Evolutionary conservation across 2,888 invertebrate species (phyloP).

Genomic region (Drosophila lutescens): DNA sequence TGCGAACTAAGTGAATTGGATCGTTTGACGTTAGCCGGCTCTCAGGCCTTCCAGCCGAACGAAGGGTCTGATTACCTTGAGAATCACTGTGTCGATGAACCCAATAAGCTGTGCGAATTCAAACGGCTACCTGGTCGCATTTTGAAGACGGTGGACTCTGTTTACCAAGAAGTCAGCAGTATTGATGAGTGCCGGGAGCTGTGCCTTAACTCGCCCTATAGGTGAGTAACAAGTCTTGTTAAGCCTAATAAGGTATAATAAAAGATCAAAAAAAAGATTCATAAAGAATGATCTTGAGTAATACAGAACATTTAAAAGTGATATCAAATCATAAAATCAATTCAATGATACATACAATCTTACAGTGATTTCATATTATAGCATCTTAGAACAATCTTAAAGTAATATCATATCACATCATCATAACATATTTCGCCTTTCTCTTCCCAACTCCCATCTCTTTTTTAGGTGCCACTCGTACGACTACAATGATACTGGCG

Average conservation of each 20-base stretch:
- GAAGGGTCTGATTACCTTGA: slow-evolving; percentile 85
- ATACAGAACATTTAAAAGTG: not conserved
- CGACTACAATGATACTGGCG: slow-evolving; percentile 93
- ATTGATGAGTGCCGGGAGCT: slow-evolving; percentile 94
- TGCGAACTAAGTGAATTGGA: slow-evolving; percentile 96
- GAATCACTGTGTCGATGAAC: slow-evolving; percentile 96
- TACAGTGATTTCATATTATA: not conserved
- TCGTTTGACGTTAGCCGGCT: slow-evolving; percentile 93
- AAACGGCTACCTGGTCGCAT: slow-evolving; percentile 94
- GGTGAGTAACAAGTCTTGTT: slow-evolving; percentile 68
- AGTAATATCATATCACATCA: not conserved
- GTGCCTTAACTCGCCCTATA: slow-evolving; percentile 94
- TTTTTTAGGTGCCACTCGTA: slow-evolving; percentile 93
- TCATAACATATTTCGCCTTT: not conserved
- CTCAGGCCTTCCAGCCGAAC: slow-evolving; percentile 89
- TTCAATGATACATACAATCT: no score
- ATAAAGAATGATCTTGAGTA: not conserved
- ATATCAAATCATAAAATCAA: not conserved
- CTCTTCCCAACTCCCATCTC: not conserved
- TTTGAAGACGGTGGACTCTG: slow-evolving; percentile 95
- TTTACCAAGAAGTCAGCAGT: slow-evolving; percentile 94
- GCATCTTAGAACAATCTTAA: no score
- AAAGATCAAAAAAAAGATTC: not conserved
- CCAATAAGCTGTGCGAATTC: slow-evolving; percentile 95
- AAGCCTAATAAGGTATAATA: no score